phyloP scores from a whole-genome alignment of 1,140 invertebrate species.

The Bilobella aurantiaca region DNA sequence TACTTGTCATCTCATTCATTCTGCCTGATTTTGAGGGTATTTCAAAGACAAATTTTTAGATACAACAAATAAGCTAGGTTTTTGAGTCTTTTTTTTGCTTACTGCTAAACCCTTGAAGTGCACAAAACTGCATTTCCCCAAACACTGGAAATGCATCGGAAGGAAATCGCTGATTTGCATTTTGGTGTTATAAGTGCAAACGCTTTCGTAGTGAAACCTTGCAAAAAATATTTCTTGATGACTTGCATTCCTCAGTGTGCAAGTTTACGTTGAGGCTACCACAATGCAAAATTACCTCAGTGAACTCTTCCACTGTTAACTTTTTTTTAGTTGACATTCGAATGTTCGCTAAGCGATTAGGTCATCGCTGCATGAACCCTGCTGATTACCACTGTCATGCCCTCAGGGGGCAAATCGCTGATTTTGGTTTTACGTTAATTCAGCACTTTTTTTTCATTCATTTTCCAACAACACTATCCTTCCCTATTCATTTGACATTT shows the following conservation, averaged over 20 bases:
- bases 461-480: neutral
- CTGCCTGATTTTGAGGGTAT: too few relatives aligned
- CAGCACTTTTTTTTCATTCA: neutral
- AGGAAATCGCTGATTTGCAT: neutral
- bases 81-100: neutral
- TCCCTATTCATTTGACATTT: neutral
- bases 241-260: neutral
- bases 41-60: too few relatives aligned
- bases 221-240: neutral
- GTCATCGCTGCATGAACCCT: neutral
- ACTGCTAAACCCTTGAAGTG: neutral
- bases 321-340: too few relatives aligned
- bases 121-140: neutral
- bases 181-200: neutral
- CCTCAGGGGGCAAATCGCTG: neutral
- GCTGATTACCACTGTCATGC: neutral
- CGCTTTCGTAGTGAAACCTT: neutral
- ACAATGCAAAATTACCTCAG: neutral
- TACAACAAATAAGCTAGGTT: neutral
- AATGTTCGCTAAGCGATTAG: neutral
- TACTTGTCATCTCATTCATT: neutral
- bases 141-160: neutral
- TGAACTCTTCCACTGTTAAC: too few relatives aligned
- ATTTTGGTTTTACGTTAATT: neutral
- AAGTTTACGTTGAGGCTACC: neutral